These are phyloP conservation scores for Ophiothrix spiculata DNA, from an alignment of 35 echinoderm and acorn worm species.

Conservation along the genomic window DNA sequence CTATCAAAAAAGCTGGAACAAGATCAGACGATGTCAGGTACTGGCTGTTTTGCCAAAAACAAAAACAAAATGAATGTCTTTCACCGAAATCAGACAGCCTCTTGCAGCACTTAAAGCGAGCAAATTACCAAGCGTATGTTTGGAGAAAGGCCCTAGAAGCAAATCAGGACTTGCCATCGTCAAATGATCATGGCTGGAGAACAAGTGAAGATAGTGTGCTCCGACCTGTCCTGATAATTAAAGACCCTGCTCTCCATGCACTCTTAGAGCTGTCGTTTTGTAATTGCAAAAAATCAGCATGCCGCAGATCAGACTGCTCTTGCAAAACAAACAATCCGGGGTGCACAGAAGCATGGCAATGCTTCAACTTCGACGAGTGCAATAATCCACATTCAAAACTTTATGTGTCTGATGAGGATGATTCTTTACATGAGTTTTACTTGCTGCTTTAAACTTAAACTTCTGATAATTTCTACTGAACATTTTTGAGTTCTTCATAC, in stretches of 20 bases:
- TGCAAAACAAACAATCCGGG: not conserved
- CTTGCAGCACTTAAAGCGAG: too few relatives aligned
- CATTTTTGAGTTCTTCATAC: too few relatives aligned
- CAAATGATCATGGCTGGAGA: constrained; percentile 30
- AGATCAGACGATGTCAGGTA: too few relatives aligned
- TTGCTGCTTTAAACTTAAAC: too few relatives aligned
- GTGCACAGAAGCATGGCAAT: constrained; percentile 24
- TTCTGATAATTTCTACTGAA: too few relatives aligned
- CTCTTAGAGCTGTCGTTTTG: constrained; percentile 2
- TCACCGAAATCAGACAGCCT: too few relatives aligned
- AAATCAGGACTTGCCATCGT: not conserved
- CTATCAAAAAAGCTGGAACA: too few relatives aligned
- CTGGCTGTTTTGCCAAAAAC: constrained; percentile 39
- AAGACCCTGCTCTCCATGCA: not conserved
- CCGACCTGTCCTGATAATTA: too few relatives aligned
- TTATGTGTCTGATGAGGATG: too few relatives aligned
- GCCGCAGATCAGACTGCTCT: not conserved
- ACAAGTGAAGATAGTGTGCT: too few relatives aligned
- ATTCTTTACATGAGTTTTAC: too few relatives aligned
- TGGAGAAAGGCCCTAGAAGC: constrained; percentile 27
- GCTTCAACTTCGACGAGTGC: not conserved
- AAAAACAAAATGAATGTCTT: constrained; percentile 17
- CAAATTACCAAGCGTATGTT: constrained; percentile 24
- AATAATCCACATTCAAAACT: not conserved
- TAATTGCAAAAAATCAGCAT: constrained; percentile 21